Conservation (phyloP, 2,797 vertebrate species). For the Eulemur mongoz region DNA sequence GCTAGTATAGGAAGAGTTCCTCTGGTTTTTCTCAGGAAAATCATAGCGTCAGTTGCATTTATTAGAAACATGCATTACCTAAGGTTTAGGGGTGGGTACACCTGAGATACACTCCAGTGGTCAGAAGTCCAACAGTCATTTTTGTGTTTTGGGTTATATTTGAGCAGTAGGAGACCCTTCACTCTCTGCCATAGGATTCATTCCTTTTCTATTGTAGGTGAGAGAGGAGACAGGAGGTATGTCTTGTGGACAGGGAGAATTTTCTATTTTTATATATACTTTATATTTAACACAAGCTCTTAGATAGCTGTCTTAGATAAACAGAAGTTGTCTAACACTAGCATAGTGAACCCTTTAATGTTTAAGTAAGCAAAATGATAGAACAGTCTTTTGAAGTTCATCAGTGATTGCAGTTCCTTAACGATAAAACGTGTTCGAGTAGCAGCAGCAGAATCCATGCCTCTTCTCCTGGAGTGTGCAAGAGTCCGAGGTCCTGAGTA, state of each 20-base stretch:
- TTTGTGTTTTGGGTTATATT: neutral
- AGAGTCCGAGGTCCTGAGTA: conserved; percentile 96
- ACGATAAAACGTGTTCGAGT: conserved; percentile 93
- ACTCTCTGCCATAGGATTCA: neutral
- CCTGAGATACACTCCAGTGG: neutral
- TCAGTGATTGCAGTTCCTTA: conserved; percentile 82
- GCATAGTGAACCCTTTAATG: neutral
- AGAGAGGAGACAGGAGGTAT: neutral
- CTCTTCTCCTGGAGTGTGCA: conserved; percentile 96
- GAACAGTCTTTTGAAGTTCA: neutral
- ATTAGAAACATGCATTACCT: neutral
- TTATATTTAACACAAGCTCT: neutral
- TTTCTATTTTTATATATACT: neutral
- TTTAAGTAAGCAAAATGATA: neutral
- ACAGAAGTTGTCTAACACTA: neutral
- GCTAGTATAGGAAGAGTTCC: neutral
- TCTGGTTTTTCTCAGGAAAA: neutral
- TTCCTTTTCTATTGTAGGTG: neutral
- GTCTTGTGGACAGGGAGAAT: neutral
- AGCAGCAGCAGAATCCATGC: conserved; percentile 98
- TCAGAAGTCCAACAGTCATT: neutral
- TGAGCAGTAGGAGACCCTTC: neutral
- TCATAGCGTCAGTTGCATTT: neutral
- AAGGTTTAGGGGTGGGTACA: neutral
- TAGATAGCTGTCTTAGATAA: neutral